A percentile compares a stretch with the other conserved stretches of the same genome.
These are phyloP conservation scores for Piezodorus guildinii DNA, from an alignment of 1,140 invertebrate species.

Conservation along the genomic window DNA sequence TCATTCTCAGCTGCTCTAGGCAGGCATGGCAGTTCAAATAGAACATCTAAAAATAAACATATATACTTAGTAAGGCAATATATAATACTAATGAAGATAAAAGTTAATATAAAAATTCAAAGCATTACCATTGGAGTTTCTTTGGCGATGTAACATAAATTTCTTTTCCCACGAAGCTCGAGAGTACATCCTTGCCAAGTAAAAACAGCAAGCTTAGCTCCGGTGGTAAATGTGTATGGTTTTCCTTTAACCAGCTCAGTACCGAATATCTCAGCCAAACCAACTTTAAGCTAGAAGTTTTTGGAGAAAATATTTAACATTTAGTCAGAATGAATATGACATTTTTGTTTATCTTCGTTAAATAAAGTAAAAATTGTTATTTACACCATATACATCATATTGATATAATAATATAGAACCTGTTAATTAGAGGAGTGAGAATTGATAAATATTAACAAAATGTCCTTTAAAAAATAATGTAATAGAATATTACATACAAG, in stretches of 20 bases:
- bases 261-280: slow-evolving; percentile 91
- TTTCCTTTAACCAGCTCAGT: slow-evolving; percentile 91
- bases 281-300: slow-evolving; percentile 57
- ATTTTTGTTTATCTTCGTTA: no score
- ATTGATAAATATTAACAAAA: no score
- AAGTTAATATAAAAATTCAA: neutral
- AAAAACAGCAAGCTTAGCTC: slow-evolving; percentile 90
- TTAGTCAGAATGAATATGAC: no score
- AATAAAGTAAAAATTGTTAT: no score
- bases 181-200: slow-evolving; percentile 90
- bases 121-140: slow-evolving; percentile 80
- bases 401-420: no score
- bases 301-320: neutral
- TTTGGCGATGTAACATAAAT: slow-evolving; percentile 87
- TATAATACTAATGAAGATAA: neutral
- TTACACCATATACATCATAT: no score
- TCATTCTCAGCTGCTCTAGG: slow-evolving; percentile 73
- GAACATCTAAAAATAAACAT: slow-evolving; percentile 34
- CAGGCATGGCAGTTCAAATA: slow-evolving; percentile 93
- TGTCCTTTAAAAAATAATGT: no score
- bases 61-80: neutral
- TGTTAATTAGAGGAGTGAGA: no score
- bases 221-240: slow-evolving; percentile 77
- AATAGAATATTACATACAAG: no score
- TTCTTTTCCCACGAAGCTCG: slow-evolving; percentile 72